Conservation (phyloP, 2,113 vertebrate species). For the Turnix velox region DNA sequence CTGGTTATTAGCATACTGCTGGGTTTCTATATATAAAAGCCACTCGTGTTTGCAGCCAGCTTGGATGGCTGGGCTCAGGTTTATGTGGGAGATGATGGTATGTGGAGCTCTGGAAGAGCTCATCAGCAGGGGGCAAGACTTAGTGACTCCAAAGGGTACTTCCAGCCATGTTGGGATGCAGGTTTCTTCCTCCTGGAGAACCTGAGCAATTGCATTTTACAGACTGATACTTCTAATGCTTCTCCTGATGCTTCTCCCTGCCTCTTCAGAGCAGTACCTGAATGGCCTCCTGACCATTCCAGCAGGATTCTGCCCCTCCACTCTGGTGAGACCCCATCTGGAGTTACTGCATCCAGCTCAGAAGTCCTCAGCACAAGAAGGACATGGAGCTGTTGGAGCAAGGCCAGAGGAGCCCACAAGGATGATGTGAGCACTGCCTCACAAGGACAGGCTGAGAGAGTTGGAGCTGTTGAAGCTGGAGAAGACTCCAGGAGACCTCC, state of each 20-base stretch:
- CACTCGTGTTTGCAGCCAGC: neutral
- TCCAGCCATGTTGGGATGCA: rapidly evolving
- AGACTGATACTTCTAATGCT: neutral
- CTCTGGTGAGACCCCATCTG: neutral
- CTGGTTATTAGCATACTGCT: neutral
- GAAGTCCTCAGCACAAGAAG: no score
- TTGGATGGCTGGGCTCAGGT: neutral
- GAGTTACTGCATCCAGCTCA: no score
- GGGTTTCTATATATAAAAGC: conserved; percentile 10
- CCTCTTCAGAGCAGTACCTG: neutral
- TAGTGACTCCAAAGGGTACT: neutral
- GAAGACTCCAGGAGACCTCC: no score
- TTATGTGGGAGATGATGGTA: neutral
- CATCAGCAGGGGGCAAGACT: neutral
- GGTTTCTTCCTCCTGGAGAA: neutral
- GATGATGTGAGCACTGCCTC: no score
- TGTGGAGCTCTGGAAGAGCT: neutral
- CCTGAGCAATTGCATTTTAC: neutral
- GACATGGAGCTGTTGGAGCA: no score
- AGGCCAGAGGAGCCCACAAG: no score
- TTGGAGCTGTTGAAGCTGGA: no score
- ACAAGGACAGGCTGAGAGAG: no score
- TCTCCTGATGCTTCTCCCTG: neutral
- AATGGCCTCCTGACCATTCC: neutral
- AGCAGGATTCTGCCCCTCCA: neutral